Conservation (phyloP, 1,140 invertebrate species). For the Paracyclopina nana region DNA sequence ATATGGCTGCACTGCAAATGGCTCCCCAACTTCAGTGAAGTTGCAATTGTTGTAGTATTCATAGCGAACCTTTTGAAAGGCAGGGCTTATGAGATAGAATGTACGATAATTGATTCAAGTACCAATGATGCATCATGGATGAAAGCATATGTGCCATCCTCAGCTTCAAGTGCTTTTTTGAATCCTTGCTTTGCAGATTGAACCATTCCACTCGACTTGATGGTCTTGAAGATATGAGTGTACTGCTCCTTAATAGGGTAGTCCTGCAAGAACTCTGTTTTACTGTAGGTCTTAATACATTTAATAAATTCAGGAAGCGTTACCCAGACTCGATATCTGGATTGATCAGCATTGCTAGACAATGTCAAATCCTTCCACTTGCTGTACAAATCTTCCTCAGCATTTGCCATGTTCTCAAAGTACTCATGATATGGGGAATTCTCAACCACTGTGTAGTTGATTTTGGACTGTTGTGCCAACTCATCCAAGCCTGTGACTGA, state of each 20-base stretch:
- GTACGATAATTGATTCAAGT: too few relatives aligned
- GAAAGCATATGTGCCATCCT: conserved; percentile 62
- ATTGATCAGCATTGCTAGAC: conserved; percentile 48
- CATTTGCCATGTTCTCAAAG: conserved; percentile 75
- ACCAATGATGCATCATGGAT: conserved; percentile 53
- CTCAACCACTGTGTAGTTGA: conserved; percentile 73
- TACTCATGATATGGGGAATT: conserved; percentile 58
- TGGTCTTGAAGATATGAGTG: conserved; percentile 59
- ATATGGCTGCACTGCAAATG: conserved; percentile 69
- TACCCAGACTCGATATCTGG: conserved; percentile 67
- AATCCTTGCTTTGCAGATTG: conserved; percentile 44
- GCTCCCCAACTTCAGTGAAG: conserved; percentile 61
- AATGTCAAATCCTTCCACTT: conserved; percentile 43
- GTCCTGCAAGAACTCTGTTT: too few relatives aligned
- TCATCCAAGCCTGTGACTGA: conserved; percentile 69
- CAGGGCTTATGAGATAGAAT: not conserved
- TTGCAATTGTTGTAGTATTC: conserved; percentile 60
- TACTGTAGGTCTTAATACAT: too few relatives aligned
- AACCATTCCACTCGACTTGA: conserved; percentile 51
- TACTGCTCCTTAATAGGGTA: conserved; percentile 79
- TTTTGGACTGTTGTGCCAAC: conserved; percentile 58
- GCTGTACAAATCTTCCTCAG: conserved; percentile 48
- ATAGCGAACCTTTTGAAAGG: conserved; percentile 64
- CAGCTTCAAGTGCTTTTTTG: conserved; percentile 40
- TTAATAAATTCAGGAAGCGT: too few relatives aligned